phyloP scores from a whole-genome alignment of 2,888 invertebrate species.

The Noctua janthe region DNA sequence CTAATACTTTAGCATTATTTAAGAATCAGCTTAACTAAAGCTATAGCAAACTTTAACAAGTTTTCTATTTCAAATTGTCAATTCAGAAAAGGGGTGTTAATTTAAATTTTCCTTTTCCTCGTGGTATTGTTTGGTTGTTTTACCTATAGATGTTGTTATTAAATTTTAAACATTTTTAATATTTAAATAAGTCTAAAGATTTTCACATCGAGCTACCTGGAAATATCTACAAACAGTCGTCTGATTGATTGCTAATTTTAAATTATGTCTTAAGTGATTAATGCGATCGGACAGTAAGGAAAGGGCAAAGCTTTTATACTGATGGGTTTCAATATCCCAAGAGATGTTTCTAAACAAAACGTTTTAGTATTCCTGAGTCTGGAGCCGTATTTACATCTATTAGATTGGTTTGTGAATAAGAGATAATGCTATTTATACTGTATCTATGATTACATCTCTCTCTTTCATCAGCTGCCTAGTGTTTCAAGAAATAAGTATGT shows the following conservation, averaged over 20 bases:
- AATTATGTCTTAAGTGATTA: neutral
- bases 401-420: neutral
- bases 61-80: neutral
- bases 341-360: neutral
- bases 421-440: neutral
- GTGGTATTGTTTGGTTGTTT: neutral
- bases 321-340: neutral
- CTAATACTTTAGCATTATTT: neutral
- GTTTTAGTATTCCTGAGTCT: neutral
- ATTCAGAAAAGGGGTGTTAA: neutral
- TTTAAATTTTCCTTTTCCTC: neutral
- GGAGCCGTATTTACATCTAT: neutral
- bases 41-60: neutral
- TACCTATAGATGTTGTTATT: neutral
- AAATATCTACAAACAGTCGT: neutral
- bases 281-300: neutral
- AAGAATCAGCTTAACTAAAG: neutral
- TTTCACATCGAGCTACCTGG: neutral
- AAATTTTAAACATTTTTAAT: neutral
- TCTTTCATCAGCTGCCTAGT: neutral
- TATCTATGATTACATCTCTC: neutral
- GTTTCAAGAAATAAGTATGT: neutral
- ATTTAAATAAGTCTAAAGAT: neutral
- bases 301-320: constrained; percentile 7
- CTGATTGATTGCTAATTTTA: constrained; percentile 4